phyloP scores from a whole-genome alignment of 2,113 vertebrate genomes.

The Lota lota region DNA sequence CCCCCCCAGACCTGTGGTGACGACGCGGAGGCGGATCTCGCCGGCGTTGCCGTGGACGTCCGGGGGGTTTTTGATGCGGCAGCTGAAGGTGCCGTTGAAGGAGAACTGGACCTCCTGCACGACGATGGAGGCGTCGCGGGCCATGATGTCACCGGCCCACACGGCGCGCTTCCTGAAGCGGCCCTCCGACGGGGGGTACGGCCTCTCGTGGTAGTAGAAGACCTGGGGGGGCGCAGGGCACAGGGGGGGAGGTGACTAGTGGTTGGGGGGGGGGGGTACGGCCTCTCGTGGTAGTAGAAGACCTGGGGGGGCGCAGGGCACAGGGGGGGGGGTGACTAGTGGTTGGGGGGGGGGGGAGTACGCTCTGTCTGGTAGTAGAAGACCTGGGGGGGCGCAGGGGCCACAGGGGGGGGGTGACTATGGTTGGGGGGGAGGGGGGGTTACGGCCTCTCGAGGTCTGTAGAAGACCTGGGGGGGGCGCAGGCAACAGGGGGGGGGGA shows the following conservation, averaged over 20 bases:
- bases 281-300: conserved; percentile 77
- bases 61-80: conserved; percentile 89
- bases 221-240: conserved; percentile 65
- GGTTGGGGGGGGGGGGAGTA: conserved; percentile 61
- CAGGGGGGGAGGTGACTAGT: not conserved
- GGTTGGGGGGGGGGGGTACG: conserved; percentile 64
- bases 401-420: not conserved
- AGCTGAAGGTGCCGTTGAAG: conserved; percentile 89
- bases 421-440: too few species aligned
- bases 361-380: conserved; percentile 79
- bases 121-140: conserved; percentile 80
- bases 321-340: not conserved
- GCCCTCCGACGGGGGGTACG: conserved; percentile 68
- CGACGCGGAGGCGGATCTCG: conserved; percentile 80
- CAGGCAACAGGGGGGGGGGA: too few species aligned
- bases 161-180: conserved; percentile 76
- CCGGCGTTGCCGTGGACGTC: conserved; percentile 83
- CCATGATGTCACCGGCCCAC: conserved; percentile 84
- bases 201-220: conserved; percentile 77
- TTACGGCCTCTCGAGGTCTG: conserved; percentile 74
- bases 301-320: conserved; percentile 65
- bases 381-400: conserved; percentile 65
- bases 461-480: conserved; percentile 79
- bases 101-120: conserved; percentile 80
- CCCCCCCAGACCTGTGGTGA: conserved; percentile 66